Base-by-base conservation (phyloP, 2,888 invertebrate genomes). In the Volucella inanis region DNA sequence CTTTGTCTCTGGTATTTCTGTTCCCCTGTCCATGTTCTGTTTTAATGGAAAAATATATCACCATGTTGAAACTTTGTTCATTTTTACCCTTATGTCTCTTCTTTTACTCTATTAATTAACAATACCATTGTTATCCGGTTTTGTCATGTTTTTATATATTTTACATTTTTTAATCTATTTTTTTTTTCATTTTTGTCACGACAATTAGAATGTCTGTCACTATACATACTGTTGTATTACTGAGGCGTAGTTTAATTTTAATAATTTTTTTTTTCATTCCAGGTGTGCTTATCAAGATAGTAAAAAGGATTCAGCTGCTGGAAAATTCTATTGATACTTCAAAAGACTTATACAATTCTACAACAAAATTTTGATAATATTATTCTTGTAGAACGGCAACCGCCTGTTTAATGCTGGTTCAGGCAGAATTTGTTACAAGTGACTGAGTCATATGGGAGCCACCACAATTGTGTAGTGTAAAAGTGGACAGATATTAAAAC, bases 401-500 rank as follows among this genome's bases (percentile, higher is more conserved):
- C 64, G 45, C 18, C 41, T 31, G 11, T 65, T 68, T 52, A 52
- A 70, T 70, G 47, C 65, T 70, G 41, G 22, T 9, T 18, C 47
- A 59, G 50, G 68, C 50, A 43, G 47, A 85, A 62, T 57, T 72
- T 54, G 55, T 38, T 85, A 62, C 59, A 38, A 76, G 18, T 45
- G 43, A 59, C 55, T 65, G 74, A 78, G 78, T 55, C 79, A 84
- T 75, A 75, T 79, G 84, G 71, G 80, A 75, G 65, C n/a, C 49
- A 18, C 4, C 12, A 71, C 84, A 84, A 41, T 80, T 80, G 75
- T 80, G 75, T 45, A n/a, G 50, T 50, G 55, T 14, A 80, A 57
- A 50, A 68, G 38, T 18, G 39, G 75, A 49, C 12, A 68, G 54
- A 45, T 59, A 59, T 45, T 31, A 22, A 43, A 9, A 43, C 14